Percentiles rank a stretch among this genome's conserved stretches.
Evolutionary conservation across 1,140 invertebrate species (phyloP).

Genomic region (Aphidius ervi): DNA sequence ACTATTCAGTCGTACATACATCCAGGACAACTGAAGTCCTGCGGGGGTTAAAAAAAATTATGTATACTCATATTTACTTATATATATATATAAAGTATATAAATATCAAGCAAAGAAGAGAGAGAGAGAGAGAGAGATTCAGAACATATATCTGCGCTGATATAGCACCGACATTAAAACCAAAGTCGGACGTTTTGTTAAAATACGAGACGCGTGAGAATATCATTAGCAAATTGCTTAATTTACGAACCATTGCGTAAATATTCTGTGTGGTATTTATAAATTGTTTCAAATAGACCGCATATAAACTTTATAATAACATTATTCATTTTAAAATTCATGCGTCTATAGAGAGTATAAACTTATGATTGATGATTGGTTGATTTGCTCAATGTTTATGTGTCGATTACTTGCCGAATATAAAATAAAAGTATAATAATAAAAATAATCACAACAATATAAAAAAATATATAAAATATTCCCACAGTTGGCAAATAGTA

Average conservation of each 20-base stretch:
- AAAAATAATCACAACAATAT: too few species aligned
- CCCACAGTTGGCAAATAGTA: too few species aligned
- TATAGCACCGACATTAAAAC: constrained; percentile 43
- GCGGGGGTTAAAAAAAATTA: not conserved
- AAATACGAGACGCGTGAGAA: constrained; percentile 51
- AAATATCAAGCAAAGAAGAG: not conserved
- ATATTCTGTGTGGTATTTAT: not conserved
- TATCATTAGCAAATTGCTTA: constrained; percentile 55
- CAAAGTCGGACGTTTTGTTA: constrained; percentile 40
- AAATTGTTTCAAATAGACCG: too few species aligned
- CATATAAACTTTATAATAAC: too few species aligned
- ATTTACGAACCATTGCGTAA: constrained; percentile 38
- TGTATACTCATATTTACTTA: not conserved
- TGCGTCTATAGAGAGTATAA: too few species aligned
- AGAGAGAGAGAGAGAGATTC: not conserved
- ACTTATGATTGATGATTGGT: too few species aligned
- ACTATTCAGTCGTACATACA: constrained; percentile 6
- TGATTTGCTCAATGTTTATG: too few species aligned
- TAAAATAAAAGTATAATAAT: too few species aligned
- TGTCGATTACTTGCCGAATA: too few species aligned
- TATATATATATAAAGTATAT: not conserved
- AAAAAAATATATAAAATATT: too few species aligned
- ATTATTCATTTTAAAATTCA: too few species aligned
- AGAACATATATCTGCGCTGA: constrained; percentile 10
- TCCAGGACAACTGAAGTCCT: constrained; percentile 13